phyloP scores from a whole-genome alignment of 1,140 invertebrate species.

The Cydia amplana region DNA sequence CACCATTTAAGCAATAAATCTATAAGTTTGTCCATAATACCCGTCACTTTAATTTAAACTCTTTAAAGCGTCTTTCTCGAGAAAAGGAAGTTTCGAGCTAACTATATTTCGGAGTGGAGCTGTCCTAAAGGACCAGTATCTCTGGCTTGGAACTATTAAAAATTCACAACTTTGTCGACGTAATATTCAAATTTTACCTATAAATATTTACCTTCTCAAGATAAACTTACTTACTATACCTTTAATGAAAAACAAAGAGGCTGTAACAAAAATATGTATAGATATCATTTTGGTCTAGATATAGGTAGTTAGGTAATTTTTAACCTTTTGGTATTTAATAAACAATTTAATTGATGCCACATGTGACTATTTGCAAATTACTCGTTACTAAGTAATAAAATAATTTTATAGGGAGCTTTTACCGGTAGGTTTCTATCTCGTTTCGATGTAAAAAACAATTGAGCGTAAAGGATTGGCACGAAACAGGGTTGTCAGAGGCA shows the following conservation, averaged over 20 bases:
- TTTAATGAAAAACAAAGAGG: no score
- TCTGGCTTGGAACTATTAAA: not conserved
- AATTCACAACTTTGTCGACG: not conserved
- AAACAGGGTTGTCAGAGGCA: constrained; percentile 10
- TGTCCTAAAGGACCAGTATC: not conserved
- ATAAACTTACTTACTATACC: no score
- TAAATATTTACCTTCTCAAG: not conserved
- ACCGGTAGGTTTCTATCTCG: not conserved
- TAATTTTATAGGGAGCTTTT: not conserved
- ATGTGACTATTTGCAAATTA: no score
- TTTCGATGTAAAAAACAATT: constrained; percentile 3
- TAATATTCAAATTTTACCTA: not conserved
- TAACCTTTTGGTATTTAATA: no score
- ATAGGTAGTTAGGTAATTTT: no score
- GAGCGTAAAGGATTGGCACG: constrained; percentile 13
- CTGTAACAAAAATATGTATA: no score
- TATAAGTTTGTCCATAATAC: not conserved
- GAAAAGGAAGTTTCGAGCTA: not conserved
- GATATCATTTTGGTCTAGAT: no score
- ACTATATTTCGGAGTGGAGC: not conserved
- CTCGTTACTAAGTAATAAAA: not conserved
- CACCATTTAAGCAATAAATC: not conserved
- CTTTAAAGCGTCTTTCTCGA: not conserved
- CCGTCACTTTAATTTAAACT: no score
- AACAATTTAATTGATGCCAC: no score